A percentile compares a stretch with the other conserved stretches of the same genome.
phyloP scores from a whole-genome alignment of 2,113 vertebrate species.

The Varanus komodoensis region DNA sequence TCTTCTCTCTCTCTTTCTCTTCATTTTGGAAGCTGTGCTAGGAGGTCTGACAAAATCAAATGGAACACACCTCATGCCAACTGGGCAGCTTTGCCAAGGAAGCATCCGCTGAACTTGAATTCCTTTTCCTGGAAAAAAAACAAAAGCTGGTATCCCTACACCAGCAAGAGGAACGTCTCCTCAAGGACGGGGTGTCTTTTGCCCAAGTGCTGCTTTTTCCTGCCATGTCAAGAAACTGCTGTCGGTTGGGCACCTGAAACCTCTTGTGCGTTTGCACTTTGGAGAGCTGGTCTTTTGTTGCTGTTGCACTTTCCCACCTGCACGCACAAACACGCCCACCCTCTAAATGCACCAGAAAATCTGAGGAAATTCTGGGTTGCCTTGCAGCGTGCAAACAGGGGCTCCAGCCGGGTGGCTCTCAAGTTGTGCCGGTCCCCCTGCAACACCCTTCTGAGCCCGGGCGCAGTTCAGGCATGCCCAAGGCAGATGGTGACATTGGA shows the following conservation, averaged over 20 bases:
- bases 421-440: too few species aligned
- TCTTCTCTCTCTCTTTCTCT: background rate
- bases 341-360: rapidly evolving
- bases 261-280: background rate
- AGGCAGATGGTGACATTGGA: background rate
- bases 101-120: too few species aligned
- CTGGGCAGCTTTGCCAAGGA: background rate
- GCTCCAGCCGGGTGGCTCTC: conserved; percentile 11
- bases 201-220: background rate
- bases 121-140: conserved; percentile 9
- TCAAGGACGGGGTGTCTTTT: conserved; percentile 24
- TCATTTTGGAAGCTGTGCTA: conserved; percentile 9
- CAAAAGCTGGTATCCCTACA: background rate
- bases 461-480: too few species aligned
- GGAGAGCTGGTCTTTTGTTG: background rate
- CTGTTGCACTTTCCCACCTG: background rate
- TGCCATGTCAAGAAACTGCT: background rate
- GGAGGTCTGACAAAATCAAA: background rate
- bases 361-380: background rate
- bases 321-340: background rate
- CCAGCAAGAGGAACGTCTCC: conserved; percentile 14
- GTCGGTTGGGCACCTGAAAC: background rate
- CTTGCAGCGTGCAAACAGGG: background rate
- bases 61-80: background rate
- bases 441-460: background rate